Evolutionary conservation across 2,888 invertebrate species (phyloP), one percentile per base, ranked within the genome.

Genomic region (Pristionchus entomophagus): DNA sequence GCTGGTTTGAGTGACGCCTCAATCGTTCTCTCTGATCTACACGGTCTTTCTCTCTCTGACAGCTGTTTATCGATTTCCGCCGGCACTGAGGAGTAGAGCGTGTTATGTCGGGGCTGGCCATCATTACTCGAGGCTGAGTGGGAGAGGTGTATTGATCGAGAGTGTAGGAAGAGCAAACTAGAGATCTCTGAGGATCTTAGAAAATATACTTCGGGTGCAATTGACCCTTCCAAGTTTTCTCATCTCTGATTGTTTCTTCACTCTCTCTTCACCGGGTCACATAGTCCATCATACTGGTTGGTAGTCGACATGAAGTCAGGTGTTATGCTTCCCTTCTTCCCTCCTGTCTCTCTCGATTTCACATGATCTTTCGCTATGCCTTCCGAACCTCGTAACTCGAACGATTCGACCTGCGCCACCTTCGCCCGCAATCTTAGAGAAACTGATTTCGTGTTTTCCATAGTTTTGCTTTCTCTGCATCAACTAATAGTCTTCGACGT

Each of bases 111-210:
- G 41, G 38, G n/a, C 69, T 29, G 8, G n/a, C 29, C 62, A 32
- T 65, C 69, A 32, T 69, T 62, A n/a, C 32, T 69, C 56, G n/a
- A 17, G 56, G n/a, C 22, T 69, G 69, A 69, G 65, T 62, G 62
- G 62, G 62, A 62, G 4, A 2, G 32, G 56, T 10, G 62, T 62
- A 62, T 62, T 32, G 62, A 62, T 62, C 32, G 32, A 62, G 32
- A 32, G 32, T 62, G 53, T 12, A 10, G 45, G 6, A 10, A 45
- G n/a, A n/a, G n/a, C n/a, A n/a, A n/a, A n/a, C n/a, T n/a, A n/a
- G n/a, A n/a, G n/a, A n/a, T 59, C n/a, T n/a, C 22, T 5, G 51
- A 51, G 1, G 51, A 51, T 51, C 22, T 51, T 5, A 51, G 10
- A n/a, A n/a, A n/a, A n/a, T n/a, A n/a, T n/a, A n/a, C n/a, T 62